Evolutionary conservation across 2,888 invertebrate species (phyloP).

Genomic region (Leptopilina myrica): DNA sequence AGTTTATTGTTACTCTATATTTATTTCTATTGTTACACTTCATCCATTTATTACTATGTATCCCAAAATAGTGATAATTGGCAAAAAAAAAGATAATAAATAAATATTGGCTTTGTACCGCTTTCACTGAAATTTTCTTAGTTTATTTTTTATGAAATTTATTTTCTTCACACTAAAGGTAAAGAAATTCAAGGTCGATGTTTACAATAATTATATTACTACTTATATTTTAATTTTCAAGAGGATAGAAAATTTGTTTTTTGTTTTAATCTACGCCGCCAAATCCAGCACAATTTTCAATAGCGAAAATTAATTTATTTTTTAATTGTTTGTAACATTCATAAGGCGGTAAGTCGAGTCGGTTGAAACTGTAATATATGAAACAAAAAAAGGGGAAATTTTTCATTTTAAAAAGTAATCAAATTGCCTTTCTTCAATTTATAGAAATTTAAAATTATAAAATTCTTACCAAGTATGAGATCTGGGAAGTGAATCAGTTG

Average conservation of each 20-base stretch:
- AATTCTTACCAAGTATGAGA: conserved; percentile 96
- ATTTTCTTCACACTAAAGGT: too few species aligned
- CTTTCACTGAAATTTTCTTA: conserved; percentile 19
- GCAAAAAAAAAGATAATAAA: conserved; percentile 20
- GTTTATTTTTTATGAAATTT: too few species aligned
- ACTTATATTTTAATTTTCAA: too few species aligned
- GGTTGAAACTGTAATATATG: conserved; percentile 48
- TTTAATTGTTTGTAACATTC: too few species aligned
- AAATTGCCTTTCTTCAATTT: too few species aligned
- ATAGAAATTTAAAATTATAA: too few species aligned
- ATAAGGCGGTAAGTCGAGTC: conserved; percentile 4
- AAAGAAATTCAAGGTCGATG: too few species aligned
- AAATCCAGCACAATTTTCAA: neutral
- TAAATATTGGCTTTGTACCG: conserved; percentile 39
- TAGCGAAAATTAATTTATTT: neutral
- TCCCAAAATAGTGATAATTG: conserved; percentile 31
- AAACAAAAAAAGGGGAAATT: conserved; percentile 48
- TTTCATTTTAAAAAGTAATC: too few species aligned
- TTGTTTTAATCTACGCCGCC: neutral
- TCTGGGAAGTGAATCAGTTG: conserved; percentile 93
- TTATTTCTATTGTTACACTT: conserved; percentile 38
- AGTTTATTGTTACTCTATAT: conserved; percentile 40
- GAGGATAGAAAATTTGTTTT: neutral
- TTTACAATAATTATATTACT: too few species aligned
- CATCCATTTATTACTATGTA: conserved; percentile 35